These are phyloP conservation scores for Nomada flava DNA, from an alignment of 2,888 invertebrate species.

Conservation along the genomic window DNA sequence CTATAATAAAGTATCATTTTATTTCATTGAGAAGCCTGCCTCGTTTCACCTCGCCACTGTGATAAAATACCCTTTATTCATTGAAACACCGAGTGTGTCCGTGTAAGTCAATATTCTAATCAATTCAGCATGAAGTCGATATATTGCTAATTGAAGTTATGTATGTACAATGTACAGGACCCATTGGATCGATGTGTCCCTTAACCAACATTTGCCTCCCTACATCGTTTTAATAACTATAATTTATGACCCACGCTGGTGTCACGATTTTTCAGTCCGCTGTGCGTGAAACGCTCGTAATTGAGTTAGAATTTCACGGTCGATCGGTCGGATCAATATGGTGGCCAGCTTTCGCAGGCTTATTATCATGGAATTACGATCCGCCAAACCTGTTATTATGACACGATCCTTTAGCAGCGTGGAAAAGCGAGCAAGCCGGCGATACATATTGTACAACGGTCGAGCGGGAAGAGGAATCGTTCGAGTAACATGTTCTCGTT, in stretches of 20 bases:
- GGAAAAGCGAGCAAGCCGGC: conserved; percentile 50
- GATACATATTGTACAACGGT: conserved; percentile 31
- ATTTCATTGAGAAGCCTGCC: too few relatives aligned
- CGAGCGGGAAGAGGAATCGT: conserved; percentile 8
- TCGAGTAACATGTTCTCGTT: conserved; percentile 4
- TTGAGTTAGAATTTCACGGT: conserved; percentile 56
- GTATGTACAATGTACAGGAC: not conserved
- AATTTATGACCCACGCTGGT: conserved; percentile 26
- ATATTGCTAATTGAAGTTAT: conserved; percentile 27
- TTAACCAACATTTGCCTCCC: conserved; percentile 28
- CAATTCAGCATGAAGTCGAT: conserved; percentile 14
- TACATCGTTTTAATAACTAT: conserved; percentile 47
- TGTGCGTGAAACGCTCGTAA: conserved; percentile 31
- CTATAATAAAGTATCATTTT: too few relatives aligned
- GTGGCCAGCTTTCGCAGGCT: conserved; percentile 55
- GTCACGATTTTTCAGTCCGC: conserved; percentile 15
- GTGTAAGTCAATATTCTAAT: not conserved
- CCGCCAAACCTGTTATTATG: conserved; percentile 53
- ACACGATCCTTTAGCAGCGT: conserved; percentile 42
- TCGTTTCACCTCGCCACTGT: too few relatives aligned
- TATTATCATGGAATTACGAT: conserved; percentile 62
- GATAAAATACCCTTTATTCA: too few relatives aligned
- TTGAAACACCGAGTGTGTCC: not conserved
- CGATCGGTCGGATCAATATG: conserved; percentile 39
- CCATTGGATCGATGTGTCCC: conserved; percentile 27